phyloP scores from a whole-genome alignment of 2,888 invertebrate genomes.

The Petrophora chlorosata region DNA sequence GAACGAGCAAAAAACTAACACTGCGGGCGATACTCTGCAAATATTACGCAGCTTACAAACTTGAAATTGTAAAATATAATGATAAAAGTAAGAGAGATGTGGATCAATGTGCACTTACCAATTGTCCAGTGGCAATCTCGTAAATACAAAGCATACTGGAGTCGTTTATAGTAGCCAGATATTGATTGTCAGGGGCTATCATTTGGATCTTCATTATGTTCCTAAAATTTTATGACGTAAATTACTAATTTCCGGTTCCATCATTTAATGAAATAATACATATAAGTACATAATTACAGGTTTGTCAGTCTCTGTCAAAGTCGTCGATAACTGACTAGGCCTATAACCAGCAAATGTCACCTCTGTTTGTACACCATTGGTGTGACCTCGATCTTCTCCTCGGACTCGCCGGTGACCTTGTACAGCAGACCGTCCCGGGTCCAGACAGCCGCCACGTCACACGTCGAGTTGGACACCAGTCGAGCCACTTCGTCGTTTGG shows the following conservation, averaged over 20 bases:
- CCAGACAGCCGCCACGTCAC: constrained; percentile 64
- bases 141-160: constrained; percentile 61
- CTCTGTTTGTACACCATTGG: constrained; percentile 66
- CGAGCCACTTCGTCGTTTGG: constrained; percentile 52
- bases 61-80: no score
- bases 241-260: no score
- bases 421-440: constrained; percentile 61
- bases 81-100: no score
- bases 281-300: no score
- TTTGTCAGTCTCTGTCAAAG: no score
- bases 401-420: constrained; percentile 56
- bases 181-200: constrained; percentile 62
- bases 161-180: constrained; percentile 60
- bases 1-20: no score
- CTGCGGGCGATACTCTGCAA: no score
- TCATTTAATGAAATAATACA: no score
- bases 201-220: constrained; percentile 63
- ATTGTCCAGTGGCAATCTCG: constrained; percentile 49
- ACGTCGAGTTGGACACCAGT: constrained; percentile 57
- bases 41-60: no score
- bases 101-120: constrained; percentile 49
- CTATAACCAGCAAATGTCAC: no score
- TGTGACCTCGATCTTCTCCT: constrained; percentile 58
- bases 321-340: no score
- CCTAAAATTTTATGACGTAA: no score